These are phyloP conservation scores for Alca torda DNA, from an alignment of 2,797 vertebrate genomes.

Conservation along the genomic window DNA sequence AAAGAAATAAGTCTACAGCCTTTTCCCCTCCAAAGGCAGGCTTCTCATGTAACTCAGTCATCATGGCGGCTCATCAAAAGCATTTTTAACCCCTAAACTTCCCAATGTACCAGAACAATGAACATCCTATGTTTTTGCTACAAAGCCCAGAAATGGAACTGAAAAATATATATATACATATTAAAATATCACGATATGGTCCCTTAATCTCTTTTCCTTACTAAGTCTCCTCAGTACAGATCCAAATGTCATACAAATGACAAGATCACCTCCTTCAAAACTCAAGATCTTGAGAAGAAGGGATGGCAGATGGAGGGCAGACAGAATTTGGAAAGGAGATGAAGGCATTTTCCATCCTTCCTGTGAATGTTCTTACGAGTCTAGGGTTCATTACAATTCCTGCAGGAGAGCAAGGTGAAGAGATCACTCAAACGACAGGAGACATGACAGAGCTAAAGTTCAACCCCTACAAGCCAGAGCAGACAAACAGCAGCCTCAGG, in stretches of 20 bases:
- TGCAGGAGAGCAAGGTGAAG: slow-evolving; percentile 28
- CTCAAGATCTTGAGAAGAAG: slow-evolving; percentile 1
- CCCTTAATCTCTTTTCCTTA: background rate
- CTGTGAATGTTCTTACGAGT: background rate
- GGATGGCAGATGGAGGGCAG: slow-evolving; percentile 41
- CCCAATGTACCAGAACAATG: background rate
- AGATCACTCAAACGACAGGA: slow-evolving; percentile 49
- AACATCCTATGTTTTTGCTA: background rate
- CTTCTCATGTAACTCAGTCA: background rate
- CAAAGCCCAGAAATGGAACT: background rate
- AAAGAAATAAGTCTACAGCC: slow-evolving; percentile 2
- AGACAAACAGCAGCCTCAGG: background rate
- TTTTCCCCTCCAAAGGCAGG: slow-evolving; percentile 1
- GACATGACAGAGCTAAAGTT: background rate
- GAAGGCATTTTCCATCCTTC: background rate
- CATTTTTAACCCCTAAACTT: slow-evolving; percentile 27
- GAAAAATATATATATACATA: background rate
- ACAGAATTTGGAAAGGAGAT: slow-evolving; percentile 36
- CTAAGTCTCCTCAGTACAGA: background rate
- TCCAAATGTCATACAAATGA: background rate
- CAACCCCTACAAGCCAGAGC: background rate
- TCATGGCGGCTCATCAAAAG: background rate
- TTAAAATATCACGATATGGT: background rate
- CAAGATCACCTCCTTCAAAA: background rate
- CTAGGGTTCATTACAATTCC: slow-evolving; percentile 20